Evolutionary conservation across 2,113 vertebrate species (phyloP).

Genomic region (Hemibates koningsi): DNA sequence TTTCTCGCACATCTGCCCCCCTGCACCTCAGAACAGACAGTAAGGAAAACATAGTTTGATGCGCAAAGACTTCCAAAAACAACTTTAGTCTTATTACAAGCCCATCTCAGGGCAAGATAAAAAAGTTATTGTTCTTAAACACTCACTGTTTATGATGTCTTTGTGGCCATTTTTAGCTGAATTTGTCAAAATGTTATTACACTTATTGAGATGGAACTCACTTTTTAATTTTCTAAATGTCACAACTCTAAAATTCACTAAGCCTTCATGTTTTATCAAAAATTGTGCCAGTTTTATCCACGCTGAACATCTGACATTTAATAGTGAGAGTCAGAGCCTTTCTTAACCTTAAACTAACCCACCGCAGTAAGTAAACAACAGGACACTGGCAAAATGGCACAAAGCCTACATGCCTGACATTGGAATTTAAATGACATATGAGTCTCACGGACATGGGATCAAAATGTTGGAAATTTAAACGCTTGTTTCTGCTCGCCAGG

Average conservation of each 20-base stretch:
- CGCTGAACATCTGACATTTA: constrained; percentile 3
- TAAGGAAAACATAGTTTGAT: neutral
- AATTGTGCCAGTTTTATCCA: neutral
- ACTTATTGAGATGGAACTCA: neutral
- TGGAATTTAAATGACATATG: neutral
- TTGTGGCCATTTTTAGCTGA: neutral
- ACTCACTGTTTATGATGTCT: neutral
- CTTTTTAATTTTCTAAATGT: neutral
- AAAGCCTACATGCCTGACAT: neutral
- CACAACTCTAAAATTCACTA: neutral
- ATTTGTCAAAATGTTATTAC: neutral
- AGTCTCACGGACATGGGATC: neutral
- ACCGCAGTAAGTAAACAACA: neutral
- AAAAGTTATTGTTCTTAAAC: neutral
- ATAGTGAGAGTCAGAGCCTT: neutral
- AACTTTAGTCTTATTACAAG: neutral
- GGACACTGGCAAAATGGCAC: neutral
- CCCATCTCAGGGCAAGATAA: neutral
- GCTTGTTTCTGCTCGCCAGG: neutral
- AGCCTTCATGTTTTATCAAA: neutral
- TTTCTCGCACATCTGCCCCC: neutral
- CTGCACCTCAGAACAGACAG: neutral
- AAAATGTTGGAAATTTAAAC: neutral
- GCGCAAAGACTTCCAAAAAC: neutral
- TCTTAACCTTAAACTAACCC: neutral